Conservation (phyloP, 1,140 invertebrate genomes). For the Vollenhovia emeryi region DNA sequence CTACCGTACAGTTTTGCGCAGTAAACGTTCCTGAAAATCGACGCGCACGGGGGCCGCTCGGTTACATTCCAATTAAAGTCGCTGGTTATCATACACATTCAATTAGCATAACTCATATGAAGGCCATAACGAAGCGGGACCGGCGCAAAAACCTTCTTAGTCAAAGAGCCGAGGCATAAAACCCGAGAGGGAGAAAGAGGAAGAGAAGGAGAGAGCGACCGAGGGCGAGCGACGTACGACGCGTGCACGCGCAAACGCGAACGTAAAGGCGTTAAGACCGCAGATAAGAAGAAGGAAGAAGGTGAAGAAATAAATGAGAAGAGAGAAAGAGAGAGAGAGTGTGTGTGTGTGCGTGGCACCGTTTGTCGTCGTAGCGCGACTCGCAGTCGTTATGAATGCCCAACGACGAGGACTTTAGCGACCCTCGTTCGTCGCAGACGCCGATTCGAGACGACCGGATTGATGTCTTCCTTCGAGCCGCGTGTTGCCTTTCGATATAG, state of each 20-base stretch:
- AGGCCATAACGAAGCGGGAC: conserved; percentile 72
- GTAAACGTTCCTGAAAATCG: conserved; percentile 62
- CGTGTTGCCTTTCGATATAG: neutral
- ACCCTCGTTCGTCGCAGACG: conserved; percentile 10
- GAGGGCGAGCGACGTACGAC: conserved; percentile 9
- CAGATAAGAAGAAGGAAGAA: conserved; percentile 64
- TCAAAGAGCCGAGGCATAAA: conserved; percentile 71
- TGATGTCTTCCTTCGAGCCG: conserved; percentile 67
- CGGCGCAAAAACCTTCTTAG: conserved; percentile 74
- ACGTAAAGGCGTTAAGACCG: conserved; percentile 64
- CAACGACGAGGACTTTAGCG: conserved; percentile 17
- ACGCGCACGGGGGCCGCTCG: conserved; percentile 28
- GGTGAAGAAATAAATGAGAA: conserved; percentile 74
- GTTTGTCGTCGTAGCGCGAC: conserved; percentile 57
- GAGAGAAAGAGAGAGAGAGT: conserved; percentile 3
- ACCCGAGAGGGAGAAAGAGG: neutral
- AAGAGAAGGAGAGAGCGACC: neutral
- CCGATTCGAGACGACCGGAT: conserved; percentile 56
- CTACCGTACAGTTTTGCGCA: conserved; percentile 34
- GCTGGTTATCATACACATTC: conserved; percentile 77
- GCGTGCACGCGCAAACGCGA: conserved; percentile 49
- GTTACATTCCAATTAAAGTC: conserved; percentile 80
- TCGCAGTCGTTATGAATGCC: conserved; percentile 67
- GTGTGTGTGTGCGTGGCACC: conserved; percentile 43
- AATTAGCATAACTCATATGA: conserved; percentile 82